phyloP scores from a whole-genome alignment of 2,888 invertebrate species.

The Melitaea athalia region DNA sequence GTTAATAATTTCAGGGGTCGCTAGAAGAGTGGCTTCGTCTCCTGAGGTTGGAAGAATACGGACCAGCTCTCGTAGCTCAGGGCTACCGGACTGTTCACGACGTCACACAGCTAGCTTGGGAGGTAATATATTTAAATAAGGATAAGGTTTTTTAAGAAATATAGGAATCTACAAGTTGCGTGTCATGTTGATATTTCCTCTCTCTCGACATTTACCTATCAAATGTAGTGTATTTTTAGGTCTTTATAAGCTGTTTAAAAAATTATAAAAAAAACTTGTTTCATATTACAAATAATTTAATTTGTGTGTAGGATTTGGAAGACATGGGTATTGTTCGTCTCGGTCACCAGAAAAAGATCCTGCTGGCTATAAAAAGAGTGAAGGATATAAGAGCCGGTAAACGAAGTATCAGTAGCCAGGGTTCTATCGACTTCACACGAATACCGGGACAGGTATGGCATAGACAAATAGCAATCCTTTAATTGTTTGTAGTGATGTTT shows the following conservation, averaged over 20 bases:
- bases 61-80: conserved; percentile 93
- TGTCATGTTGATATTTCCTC: no score
- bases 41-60: conserved; percentile 95
- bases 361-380: conserved; percentile 97
- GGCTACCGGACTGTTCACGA: conserved; percentile 97
- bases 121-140: conserved; percentile 67
- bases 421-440: conserved; percentile 74
- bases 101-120: conserved; percentile 98
- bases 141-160: no score
- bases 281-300: background rate
- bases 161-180: no score
- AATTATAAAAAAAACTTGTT: no score
- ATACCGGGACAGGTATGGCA: conserved; percentile 76
- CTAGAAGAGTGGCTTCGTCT: conserved; percentile 97
- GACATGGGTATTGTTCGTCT: conserved; percentile 96
- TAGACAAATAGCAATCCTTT: conserved; percentile 30
- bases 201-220: no score
- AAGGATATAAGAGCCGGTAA: conserved; percentile 96
- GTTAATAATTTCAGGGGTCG: conserved; percentile 85
- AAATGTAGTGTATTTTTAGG: no score
- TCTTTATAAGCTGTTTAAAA: no score
- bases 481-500: conserved; percentile 73
- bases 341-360: conserved; percentile 99
- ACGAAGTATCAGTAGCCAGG: conserved; percentile 82
- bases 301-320: conserved; percentile 89